phyloP scores from a whole-genome alignment of 2,113 vertebrate species.

The Nycticryphes semicollaris region DNA sequence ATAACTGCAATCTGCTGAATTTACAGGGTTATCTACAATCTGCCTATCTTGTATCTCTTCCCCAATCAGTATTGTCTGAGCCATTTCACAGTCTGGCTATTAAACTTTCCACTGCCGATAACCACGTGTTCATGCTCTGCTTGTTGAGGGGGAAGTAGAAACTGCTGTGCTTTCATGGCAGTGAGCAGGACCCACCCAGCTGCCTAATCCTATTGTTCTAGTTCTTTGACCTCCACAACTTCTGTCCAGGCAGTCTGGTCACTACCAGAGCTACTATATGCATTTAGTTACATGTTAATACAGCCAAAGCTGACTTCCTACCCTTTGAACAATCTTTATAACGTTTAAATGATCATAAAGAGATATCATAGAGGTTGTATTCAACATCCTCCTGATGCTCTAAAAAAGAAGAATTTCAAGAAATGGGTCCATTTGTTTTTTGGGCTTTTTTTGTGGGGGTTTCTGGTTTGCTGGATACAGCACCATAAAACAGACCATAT shows the following conservation, averaged over 20 bases:
- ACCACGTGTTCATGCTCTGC: neutral
- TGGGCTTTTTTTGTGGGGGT: no score
- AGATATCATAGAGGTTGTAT: neutral
- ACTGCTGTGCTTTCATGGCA: neutral
- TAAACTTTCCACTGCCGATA: neutral
- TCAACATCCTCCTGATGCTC: neutral
- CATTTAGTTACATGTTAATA: neutral
- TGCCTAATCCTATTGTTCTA: neutral
- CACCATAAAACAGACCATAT: neutral
- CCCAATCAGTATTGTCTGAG: constrained; percentile 17
- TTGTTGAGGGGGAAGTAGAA: neutral
- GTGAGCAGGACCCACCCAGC: neutral
- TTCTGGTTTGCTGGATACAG: neutral
- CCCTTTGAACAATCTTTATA: neutral
- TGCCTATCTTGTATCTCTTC: constrained; percentile 24
- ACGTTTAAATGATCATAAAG: neutral
- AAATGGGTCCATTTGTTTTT: neutral
- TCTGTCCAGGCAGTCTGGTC: neutral
- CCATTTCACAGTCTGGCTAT: neutral
- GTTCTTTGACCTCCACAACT: neutral
- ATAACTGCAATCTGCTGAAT: constrained; percentile 19
- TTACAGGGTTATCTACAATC: constrained; percentile 19
- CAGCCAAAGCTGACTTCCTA: neutral
- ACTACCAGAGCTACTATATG: neutral
- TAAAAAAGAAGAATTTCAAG: neutral